Evolutionary conservation across 2,113 vertebrate species (phyloP), one percentile per base, ranked within the genome.

Genomic region (Microcebus griseorufus): DNA sequence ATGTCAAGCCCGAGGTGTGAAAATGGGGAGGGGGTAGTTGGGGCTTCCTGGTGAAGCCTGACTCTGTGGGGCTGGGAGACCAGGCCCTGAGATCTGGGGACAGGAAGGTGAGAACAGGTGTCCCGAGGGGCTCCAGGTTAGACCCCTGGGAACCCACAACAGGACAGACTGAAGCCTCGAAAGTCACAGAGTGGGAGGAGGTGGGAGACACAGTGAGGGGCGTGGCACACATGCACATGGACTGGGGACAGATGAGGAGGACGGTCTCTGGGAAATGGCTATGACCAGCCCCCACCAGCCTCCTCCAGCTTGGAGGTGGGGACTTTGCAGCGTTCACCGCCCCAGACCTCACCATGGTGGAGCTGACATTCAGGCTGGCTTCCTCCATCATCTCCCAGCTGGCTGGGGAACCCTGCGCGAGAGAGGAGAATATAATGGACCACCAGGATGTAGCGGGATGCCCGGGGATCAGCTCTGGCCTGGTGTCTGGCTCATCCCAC

Each of bases 381-480:
- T 67, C 83, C 72, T 8, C 92, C 76, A 5, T 3, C 58, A 7
- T 29, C 12, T 75, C 32, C 78, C 78, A 75, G 27, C 9, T 48
- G 84, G 32, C 25, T 55, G 22, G 88, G n/a, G 17, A 51, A 29
- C 34, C 6, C 97, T 98, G 96, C 12, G 94, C 97, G 80, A 89
- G 48, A 93, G n/a, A 37, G 11, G 32, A 45, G 37, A 18, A 6
- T 3, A 48, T 8, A 20, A 22, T 1, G 45, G 25, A 27, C 32
- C 3, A 2, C 16, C 9, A 9, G 18, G 34, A n/a, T 6, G 32
- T 5, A 2, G 17, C 0, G 32, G 45, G 64, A 12, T 48, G n/a
- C 25, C 64, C 7, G 0, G 23, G 32, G 79, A n/a, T n/a, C 25
- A 29, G 65, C 39, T 85, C 55, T 58, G 62, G 48, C 65, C 60